These are phyloP conservation scores for human (Homo sapiens) DNA, from an alignment of 2,113 vertebrate species.

Conservation along the genomic window GRCh38 chr19:30691501-30692000, in stretches of 20 bases:
- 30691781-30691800: conserved; percentile 79
- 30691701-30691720: conserved; percentile 85
- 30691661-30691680: conserved; percentile 88
- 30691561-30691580: conserved; percentile 94
- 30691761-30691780: conserved; percentile 47
- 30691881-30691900: background rate
- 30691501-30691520: conserved; percentile 84
- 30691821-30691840: conserved; percentile 78
- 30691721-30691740: conserved; percentile 86
- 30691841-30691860: conserved; percentile 55
- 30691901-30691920: fast-evolving
- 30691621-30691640: conserved; percentile 88
- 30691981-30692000: conserved; percentile 81
- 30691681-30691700: conserved; percentile 88
- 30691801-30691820: conserved; percentile 74
- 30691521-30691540: conserved; percentile 91
- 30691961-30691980: conserved; percentile 75
- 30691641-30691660: conserved; percentile 87
- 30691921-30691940: background rate
- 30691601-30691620: conserved; percentile 95
- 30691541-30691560: conserved; percentile 91
- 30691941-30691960: background rate
- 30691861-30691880: fast-evolving
- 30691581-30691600: conserved; percentile 95
- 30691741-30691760: background rate